These are phyloP conservation scores for Drosophila equinoxialis DNA, from an alignment of 1,140 invertebrate species.

Conservation along the genomic window DNA sequence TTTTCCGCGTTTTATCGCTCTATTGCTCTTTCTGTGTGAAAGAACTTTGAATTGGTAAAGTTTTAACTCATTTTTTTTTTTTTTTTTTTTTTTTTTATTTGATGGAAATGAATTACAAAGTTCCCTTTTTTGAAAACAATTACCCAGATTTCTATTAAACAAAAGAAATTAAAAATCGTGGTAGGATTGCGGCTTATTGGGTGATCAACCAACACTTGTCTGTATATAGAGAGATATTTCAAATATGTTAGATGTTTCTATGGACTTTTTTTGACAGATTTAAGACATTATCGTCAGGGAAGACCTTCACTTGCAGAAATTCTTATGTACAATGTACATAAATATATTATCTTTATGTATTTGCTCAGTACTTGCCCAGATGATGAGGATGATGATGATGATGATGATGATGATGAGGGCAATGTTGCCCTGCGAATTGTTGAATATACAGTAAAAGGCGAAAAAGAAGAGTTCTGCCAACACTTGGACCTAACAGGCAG, in stretches of 20 bases:
- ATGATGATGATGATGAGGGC: neutral
- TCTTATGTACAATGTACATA: too few species aligned
- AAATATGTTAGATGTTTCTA: too few species aligned
- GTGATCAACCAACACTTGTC: too few species aligned
- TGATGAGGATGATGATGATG: constrained; percentile 2
- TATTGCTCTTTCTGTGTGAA: neutral
- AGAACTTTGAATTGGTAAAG: constrained; percentile 5
- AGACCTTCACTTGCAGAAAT: too few species aligned
- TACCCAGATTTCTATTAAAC: neutral
- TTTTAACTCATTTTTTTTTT: neutral
- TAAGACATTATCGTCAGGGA: too few species aligned
- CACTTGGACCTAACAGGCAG: constrained; percentile 19
- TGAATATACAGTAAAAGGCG: neutral
- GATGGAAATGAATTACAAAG: too few species aligned
- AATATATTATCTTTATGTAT: neutral
- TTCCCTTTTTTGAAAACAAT: neutral
- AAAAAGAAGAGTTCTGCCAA: constrained; percentile 14
- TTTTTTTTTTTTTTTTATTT: too few species aligned
- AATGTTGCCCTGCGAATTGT: neutral
- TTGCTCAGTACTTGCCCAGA: neutral
- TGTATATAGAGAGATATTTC: too few species aligned
- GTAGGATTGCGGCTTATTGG: too few species aligned
- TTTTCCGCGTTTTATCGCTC: neutral
- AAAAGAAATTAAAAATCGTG: too few species aligned
- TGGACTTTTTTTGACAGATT: too few species aligned